Base-by-base conservation (phyloP, 2,888 invertebrate genomes). In the Amphipyra tragopoginis region DNA sequence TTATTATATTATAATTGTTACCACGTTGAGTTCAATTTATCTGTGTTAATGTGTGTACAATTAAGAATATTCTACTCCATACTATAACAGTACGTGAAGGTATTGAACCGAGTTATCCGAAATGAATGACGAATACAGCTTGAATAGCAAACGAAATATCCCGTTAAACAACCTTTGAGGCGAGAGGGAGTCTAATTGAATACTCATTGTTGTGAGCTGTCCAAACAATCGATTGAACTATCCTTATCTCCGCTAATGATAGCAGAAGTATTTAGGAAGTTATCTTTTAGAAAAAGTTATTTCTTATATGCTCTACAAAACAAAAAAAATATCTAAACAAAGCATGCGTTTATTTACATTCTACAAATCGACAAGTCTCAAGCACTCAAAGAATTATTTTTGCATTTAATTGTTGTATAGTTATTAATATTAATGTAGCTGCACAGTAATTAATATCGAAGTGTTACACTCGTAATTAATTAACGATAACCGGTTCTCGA, bases 111-210 rank as follows among this genome's bases (percentile, higher is more conserved):
- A 43, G 75, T 59, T 64, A 45, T 57, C 54, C 47, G 33, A 66
- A 63, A 56, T 55, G 59, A 52, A 73, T 74, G 57, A 67, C 55
- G 62, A 54, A 44, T 64, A 42, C 49, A 49, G 44, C 55, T 70
- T 71, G 66, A 74, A 77, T 65, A 71, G 65, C 57, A 68, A 73
- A 65, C 62, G 52, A 61, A 63, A 65, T 45, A 58, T 76, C 49
- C 77, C 76, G 75, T 76, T 76, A 76, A 55, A 59, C 59, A 63
- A 74, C 51, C 63, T 74, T 74, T 63, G 38, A 63, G 42, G 45
- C 61, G 56, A 58, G 60, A 52, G 60, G 58, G 59, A 63, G 52
- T 65, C 63, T 60, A 48, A 61, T 63, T 58, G 47, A 56, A 59
- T 38, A 34, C 56, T 62, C 36, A 49, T 59, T 63, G 68, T 62